Evolutionary conservation across 2,797 vertebrate species (phyloP), one percentile per base, ranked within the genome.

Genomic region (Paedocypris micromegethes): DNA sequence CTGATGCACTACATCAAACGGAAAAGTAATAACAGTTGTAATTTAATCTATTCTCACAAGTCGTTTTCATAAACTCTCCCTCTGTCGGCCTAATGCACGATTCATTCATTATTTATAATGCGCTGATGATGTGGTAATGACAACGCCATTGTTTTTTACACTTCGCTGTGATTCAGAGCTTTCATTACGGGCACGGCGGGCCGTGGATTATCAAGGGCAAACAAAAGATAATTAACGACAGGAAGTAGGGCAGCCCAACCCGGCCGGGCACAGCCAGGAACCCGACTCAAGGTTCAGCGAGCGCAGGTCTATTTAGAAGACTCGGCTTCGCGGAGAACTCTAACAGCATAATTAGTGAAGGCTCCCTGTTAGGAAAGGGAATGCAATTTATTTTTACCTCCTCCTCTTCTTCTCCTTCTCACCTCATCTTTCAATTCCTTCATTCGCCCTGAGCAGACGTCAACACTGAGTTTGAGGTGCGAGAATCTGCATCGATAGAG

Each of bases 161-260:
- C 87, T 92, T 90, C 86, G 87, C 87, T 78, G 88, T 93, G 91
- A 94, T 95, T 94, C 91, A 89, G 91, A 90, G 92, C 86, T 91
- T 95, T 93, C 91, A 91, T 94, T 94, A 91, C 86, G 85, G 86
- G 88, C 88, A 87, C 90, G 91, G 88, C 86, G 87, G 92, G 91
- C 88, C 88, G 84, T 77, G 89, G 90, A 95, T 94, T 95, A 95
- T 92, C 90, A 92, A 94, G 92, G 89, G 94, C 93, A 98, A 97
- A 97, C 94, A 96, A 94, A 96, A 95, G 95, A 95, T 94, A 97
- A 97, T 97, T 96, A 96, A 94, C 89, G 91, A 80, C 85, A 89
- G 88, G 89, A 92, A 91, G 77, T 73, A 73, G 82, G 71, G 79
- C 68, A 77, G 74, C 58, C 39, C 52, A 85, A 76, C 82, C 85